Percentiles rank a stretch among this genome's conserved stretches.
These are phyloP conservation scores for Drosophila trapezifrons DNA, from an alignment of 1,140 invertebrate genomes.

Conservation along the genomic window DNA sequence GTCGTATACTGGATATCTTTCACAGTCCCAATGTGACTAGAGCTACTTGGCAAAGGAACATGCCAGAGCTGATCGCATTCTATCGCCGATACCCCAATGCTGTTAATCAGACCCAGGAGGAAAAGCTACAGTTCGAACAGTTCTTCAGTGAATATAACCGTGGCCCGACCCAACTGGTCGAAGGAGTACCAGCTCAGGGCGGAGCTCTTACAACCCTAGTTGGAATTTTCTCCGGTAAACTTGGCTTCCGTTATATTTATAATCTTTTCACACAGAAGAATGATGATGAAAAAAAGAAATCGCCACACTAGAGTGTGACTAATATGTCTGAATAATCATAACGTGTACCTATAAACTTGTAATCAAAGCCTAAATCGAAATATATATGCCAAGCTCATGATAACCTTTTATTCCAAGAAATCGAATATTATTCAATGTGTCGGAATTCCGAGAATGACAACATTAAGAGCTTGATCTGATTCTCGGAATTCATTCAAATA, in stretches of 20 bases:
- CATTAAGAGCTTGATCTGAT: neutral
- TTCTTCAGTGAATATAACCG: slow-evolving; percentile 5
- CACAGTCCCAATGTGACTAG: slow-evolving; percentile 1
- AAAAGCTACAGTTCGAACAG: slow-evolving; percentile 8
- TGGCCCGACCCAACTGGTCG: neutral
- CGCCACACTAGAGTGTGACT: no score
- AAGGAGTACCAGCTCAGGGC: slow-evolving; percentile 12
- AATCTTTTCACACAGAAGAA: neutral
- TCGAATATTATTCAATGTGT: no score
- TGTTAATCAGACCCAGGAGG: neutral
- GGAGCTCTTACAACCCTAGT: neutral
- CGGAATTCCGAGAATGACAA: neutral
- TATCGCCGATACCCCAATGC: slow-evolving; percentile 16
- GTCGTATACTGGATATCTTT: neutral
- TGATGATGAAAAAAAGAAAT: neutral
- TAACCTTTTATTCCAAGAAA: neutral
- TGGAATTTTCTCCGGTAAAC: slow-evolving; percentile 2
- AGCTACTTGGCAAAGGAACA: neutral
- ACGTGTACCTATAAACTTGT: neutral
- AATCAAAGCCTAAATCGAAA: neutral
- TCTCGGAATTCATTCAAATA: neutral
- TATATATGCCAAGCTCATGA: neutral
- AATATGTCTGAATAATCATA: neutral
- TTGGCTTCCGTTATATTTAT: neutral
- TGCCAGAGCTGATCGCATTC: slow-evolving; percentile 7